phyloP scores from a whole-genome alignment of 2,888 invertebrate genomes.

The Nephrotoma appendiculata region DNA sequence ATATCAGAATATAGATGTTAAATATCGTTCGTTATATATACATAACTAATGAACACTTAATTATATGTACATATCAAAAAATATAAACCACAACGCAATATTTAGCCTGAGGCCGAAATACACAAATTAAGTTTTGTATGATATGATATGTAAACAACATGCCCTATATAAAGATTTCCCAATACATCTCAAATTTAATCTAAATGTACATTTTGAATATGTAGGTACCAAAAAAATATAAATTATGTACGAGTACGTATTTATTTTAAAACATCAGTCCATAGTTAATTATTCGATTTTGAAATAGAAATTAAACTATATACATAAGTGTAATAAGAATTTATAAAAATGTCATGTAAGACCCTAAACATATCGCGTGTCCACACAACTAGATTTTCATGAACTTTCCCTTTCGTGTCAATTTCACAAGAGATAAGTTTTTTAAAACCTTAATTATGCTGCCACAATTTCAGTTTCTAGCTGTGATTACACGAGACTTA shows the following conservation, averaged over 20 bases:
- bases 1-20: background rate
- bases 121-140: background rate
- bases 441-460: background rate
- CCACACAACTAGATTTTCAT: background rate
- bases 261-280: background rate
- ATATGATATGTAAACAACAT: background rate
- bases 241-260: background rate
- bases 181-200: background rate
- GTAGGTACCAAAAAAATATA: background rate
- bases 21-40: background rate
- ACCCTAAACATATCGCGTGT: background rate
- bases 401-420: background rate
- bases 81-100: background rate
- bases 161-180: background rate
- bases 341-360: background rate
- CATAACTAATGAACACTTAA: background rate
- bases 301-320: background rate
- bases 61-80: background rate
- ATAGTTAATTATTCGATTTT: background rate
- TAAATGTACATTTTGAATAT: background rate
- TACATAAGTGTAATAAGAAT: background rate
- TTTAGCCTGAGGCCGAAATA: background rate
- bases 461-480: background rate
- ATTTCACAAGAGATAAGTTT: background rate
- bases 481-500: background rate